These are phyloP conservation scores for Cryptotermes secundus DNA, from an alignment of 1,140 invertebrate genomes.

Conservation along the genomic window DNA sequence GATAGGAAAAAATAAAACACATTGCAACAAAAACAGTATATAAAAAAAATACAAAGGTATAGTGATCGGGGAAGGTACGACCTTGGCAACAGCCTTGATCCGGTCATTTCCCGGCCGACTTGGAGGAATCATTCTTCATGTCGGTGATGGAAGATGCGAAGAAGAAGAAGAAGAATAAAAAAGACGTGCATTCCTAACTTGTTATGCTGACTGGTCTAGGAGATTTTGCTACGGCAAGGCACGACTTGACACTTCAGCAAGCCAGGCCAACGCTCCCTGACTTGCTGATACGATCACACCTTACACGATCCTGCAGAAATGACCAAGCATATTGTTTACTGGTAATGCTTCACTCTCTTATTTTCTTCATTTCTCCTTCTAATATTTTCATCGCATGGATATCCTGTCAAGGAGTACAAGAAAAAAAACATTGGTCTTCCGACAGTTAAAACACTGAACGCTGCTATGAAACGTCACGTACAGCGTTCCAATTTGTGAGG, in stretches of 20 bases:
- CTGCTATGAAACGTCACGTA: neutral
- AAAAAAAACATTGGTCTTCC: too few relatives aligned
- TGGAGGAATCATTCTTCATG: neutral
- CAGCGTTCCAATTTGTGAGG: neutral
- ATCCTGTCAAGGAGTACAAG: neutral
- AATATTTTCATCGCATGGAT: neutral
- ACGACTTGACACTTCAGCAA: neutral
- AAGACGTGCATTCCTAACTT: neutral
- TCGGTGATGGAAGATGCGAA: neutral
- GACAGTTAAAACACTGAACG: too few relatives aligned
- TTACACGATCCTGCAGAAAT: neutral
- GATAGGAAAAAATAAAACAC: neutral
- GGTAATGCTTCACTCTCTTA: too few relatives aligned
- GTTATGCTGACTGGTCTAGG: neutral
- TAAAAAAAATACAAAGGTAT: neutral
- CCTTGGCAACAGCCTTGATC: neutral
- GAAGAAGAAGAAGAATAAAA: too few relatives aligned
- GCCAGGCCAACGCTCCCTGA: neutral
- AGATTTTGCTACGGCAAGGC: neutral
- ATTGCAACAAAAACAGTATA: neutral
- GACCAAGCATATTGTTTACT: neutral
- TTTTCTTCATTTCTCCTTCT: too few relatives aligned
- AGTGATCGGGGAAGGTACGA: neutral
- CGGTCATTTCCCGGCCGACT: conserved; percentile 1
- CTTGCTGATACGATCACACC: neutral